Percentiles rank a stretch among this genome's conserved stretches.
Evolutionary conservation across 2,888 invertebrate species (phyloP).

Genomic region (Hemistola chrysoprasaria): DNA sequence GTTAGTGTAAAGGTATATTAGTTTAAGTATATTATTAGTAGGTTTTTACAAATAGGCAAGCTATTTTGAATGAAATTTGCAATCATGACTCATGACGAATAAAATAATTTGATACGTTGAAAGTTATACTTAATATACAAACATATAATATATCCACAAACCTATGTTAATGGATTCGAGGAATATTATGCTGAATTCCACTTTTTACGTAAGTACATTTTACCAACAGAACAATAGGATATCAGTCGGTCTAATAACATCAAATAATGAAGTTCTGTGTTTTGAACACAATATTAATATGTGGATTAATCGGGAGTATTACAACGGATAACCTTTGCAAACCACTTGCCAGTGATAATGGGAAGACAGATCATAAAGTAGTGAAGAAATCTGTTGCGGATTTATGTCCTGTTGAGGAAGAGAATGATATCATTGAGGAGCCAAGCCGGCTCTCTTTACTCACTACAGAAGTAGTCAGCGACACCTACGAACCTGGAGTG

Average conservation of each 20-base stretch:
- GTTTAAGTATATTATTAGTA: too few relatives aligned
- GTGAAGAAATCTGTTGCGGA: constrained; percentile 20
- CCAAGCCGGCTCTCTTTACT: constrained; percentile 21
- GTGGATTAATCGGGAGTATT: constrained; percentile 9
- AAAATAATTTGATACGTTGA: too few relatives aligned
- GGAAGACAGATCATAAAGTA: constrained; percentile 4
- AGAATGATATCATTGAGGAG: constrained; percentile 12
- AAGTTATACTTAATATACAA: too few relatives aligned
- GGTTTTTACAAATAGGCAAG: too few relatives aligned
- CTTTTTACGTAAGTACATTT: constrained; percentile 5
- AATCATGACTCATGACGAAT: too few relatives aligned
- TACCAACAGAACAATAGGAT: constrained; percentile 30
- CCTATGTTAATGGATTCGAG: neutral
- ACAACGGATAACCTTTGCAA: too few relatives aligned
- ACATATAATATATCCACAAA: too few relatives aligned
- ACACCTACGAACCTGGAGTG: constrained; percentile 8
- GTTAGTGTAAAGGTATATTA: too few relatives aligned
- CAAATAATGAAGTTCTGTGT: constrained; percentile 22
- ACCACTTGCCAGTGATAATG: constrained; percentile 4
- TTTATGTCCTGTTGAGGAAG: constrained; percentile 4
- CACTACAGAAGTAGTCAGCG: constrained; percentile 10
- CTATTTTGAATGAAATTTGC: too few relatives aligned
- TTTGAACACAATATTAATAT: constrained; percentile 10
- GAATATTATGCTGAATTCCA: constrained; percentile 25
- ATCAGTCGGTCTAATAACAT: constrained; percentile 22